Percentiles rank a stretch among this genome's conserved stretches.
These are phyloP conservation scores for Martes martes DNA, from an alignment of 2,113 vertebrate genomes.

Conservation along the genomic window DNA sequence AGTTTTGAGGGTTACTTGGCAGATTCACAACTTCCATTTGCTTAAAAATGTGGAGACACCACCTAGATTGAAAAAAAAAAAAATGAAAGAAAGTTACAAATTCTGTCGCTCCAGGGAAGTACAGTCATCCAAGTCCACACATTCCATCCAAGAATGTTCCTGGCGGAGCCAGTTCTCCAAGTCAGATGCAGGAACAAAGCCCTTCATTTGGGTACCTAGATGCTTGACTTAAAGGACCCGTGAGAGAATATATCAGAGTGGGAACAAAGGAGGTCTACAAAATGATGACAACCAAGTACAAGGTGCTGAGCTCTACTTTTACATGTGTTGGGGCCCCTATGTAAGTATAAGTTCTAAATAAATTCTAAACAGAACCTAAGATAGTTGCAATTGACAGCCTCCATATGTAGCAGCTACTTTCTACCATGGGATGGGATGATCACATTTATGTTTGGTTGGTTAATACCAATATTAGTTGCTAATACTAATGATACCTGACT, in stretches of 20 bases:
- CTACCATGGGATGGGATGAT: neutral
- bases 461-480: neutral
- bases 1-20: conserved; percentile 28
- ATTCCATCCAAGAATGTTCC: neutral
- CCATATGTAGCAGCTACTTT: neutral
- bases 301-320: neutral
- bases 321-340: neutral
- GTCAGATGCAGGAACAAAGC: neutral
- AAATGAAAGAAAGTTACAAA: neutral
- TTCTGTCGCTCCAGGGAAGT: neutral
- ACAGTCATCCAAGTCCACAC: neutral
- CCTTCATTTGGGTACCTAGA: neutral
- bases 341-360: neutral
- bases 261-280: neutral
- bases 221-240: neutral
- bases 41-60: conserved; percentile 42
- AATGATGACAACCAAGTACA: neutral
- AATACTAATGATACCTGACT: neutral
- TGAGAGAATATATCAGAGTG: neutral
- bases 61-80: neutral
- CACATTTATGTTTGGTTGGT: neutral
- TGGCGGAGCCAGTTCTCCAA: neutral
- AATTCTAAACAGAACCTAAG: neutral
- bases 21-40: neutral
- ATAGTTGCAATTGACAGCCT: neutral